Percentiles rank a stretch among this genome's conserved stretches.
These are phyloP conservation scores for Stichodactyla mertensii DNA, from an alignment of 64 coral and sea anemone species.

Conservation along the genomic window DNA sequence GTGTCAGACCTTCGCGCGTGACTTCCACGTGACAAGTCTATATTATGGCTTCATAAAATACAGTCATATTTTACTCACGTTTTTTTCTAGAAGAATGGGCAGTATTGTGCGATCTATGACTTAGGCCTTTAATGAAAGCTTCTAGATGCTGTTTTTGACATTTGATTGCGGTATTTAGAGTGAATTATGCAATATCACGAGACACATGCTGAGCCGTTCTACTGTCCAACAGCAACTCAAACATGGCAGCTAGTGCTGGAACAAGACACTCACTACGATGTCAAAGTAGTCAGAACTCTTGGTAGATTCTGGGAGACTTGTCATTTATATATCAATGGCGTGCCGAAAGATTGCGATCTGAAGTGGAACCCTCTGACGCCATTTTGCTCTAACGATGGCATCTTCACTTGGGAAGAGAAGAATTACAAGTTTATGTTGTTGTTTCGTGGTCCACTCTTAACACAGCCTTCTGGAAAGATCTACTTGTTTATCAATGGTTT, in stretches of 20 bases:
- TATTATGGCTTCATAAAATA: too few relatives aligned
- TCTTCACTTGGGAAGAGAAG: conserved; percentile 9
- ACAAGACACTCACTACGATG: conserved; percentile 10
- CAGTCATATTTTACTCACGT: too few relatives aligned
- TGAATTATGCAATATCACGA: not conserved
- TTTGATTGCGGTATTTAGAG: not conserved
- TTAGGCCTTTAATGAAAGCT: too few relatives aligned
- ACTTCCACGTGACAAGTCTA: too few relatives aligned
- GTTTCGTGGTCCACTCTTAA: not conserved
- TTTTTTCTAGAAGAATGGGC: too few relatives aligned
- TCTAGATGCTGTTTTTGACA: not conserved
- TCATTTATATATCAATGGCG: not conserved
- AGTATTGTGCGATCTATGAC: too few relatives aligned
- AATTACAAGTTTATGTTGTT: not conserved
- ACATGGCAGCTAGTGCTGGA: not conserved
- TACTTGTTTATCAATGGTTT: conserved; percentile 8
- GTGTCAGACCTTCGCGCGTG: not conserved
- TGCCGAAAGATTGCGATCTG: not conserved
- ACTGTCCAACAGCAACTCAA: not conserved
- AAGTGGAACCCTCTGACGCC: conserved; percentile 2
- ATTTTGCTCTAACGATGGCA: not conserved
- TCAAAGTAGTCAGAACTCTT: conserved; percentile 13
- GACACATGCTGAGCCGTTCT: not conserved
- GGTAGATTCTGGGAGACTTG: conserved; percentile 21
- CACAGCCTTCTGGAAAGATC: not conserved